Evolutionary conservation across 1,140 invertebrate genomes (phyloP).

Genomic region (Eulimnadia texana): DNA sequence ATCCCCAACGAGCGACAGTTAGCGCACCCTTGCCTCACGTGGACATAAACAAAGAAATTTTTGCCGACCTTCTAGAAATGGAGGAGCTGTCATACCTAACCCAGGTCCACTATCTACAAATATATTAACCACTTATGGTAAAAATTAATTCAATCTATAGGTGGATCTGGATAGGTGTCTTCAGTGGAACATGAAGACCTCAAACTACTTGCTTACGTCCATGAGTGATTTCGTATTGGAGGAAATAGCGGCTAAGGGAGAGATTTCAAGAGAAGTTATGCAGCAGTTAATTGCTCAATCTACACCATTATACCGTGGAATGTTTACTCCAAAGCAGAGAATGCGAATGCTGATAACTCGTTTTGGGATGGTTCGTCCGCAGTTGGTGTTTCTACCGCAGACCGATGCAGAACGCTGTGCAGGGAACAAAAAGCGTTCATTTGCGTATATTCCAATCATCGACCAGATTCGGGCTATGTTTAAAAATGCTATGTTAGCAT

Average conservation of each 20-base stretch:
- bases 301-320: not conserved
- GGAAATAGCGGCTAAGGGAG: no score
- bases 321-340: not conserved
- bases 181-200: not conserved
- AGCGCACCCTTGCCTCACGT: no score
- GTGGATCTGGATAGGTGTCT: not conserved
- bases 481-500: not conserved
- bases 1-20: no score
- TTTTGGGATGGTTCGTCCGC: not conserved
- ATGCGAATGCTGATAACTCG: not conserved
- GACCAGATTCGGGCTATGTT: not conserved
- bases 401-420: not conserved
- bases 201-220: not conserved
- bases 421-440: not conserved
- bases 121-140: not conserved
- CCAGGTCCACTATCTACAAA: not conserved
- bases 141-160: not conserved
- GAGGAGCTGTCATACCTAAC: not conserved
- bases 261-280: not conserved
- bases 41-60: no score
- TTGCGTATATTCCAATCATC: not conserved
- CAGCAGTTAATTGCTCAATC: not conserved
- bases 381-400: not conserved
- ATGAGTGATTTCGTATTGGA: no score
- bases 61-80: no score